These are phyloP conservation scores for Solea solea DNA, from an alignment of 2,113 vertebrate species.

Conservation along the genomic window DNA sequence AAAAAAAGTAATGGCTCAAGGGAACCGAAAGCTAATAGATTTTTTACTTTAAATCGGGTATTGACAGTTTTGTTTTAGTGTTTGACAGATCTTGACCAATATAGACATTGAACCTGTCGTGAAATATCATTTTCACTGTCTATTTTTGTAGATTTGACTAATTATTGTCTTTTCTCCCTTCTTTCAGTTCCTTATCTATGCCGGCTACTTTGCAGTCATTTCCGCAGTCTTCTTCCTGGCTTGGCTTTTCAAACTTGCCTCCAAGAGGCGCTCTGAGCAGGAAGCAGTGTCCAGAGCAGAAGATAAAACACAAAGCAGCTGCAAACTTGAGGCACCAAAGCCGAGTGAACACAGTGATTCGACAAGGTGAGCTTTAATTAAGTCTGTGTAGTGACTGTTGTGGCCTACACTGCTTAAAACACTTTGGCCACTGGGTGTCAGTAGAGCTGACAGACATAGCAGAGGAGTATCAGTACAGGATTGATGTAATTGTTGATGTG, in stretches of 20 bases:
- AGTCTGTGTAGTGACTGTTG: background rate
- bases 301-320: background rate
- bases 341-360: background rate
- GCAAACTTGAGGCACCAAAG: background rate
- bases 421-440: background rate
- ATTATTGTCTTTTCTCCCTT: background rate
- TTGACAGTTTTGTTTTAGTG: no score
- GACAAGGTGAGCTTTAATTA: background rate
- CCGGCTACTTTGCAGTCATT: constrained; percentile 89
- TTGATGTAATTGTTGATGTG: no score
- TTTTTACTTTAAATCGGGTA: no score
- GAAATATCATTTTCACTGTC: background rate
- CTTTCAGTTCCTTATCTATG: constrained; percentile 91
- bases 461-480: no score
- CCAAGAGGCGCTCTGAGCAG: constrained; percentile 44
- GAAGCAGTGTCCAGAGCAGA: constrained; percentile 5
- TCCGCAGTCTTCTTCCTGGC: constrained; percentile 88
- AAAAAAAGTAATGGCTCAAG: no score
- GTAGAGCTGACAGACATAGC: background rate
- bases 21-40: no score
- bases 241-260: constrained; percentile 78
- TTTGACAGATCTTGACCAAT: background rate
- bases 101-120: background rate
- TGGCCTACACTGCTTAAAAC: background rate
- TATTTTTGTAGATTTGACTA: background rate